phyloP scores from a whole-genome alignment of 2,113 vertebrate genomes.

The Leptobrachium ailaonicum region DNA sequence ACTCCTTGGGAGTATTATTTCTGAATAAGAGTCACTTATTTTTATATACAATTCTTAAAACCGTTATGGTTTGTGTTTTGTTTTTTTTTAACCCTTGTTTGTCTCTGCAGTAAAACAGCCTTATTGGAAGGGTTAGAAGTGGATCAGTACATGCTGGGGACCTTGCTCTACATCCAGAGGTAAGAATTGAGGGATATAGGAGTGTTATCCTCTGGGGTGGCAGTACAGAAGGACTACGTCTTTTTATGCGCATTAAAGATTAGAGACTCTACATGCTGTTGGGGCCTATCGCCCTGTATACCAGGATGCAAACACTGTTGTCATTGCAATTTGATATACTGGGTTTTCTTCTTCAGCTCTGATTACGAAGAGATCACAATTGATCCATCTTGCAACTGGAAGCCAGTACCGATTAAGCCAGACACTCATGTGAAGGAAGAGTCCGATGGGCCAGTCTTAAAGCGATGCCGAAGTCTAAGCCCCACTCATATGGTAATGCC shows the following conservation, averaged over 20 bases:
- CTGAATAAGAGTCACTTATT: no score
- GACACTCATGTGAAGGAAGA: conserved; percentile 91
- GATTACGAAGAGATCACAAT: conserved; percentile 97
- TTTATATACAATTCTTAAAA: no score
- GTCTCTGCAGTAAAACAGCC: conserved; percentile 82
- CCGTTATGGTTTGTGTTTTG: no score
- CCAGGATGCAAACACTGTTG: no score
- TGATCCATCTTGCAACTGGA: conserved; percentile 92
- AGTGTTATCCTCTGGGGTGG: background rate
- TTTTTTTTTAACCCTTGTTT: background rate
- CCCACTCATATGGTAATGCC: conserved; percentile 92
- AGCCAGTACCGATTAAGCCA: conserved; percentile 87
- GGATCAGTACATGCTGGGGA: conserved; percentile 96
- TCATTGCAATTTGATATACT: background rate
- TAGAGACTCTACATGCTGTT: no score
- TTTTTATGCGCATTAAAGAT: no score
- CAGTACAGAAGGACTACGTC: no score
- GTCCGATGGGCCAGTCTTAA: conserved; percentile 82
- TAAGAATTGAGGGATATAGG: conserved; percentile 60
- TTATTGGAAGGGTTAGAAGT: conserved; percentile 92
- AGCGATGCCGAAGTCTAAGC: conserved; percentile 90
- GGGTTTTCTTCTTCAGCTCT: conserved; percentile 64
- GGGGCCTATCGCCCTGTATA: no score
- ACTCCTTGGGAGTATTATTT: no score
- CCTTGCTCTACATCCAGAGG: conserved; percentile 94